Evolutionary conservation across 2,797 vertebrate genomes (phyloP).

Genomic region (Propithecus deckenii): DNA sequence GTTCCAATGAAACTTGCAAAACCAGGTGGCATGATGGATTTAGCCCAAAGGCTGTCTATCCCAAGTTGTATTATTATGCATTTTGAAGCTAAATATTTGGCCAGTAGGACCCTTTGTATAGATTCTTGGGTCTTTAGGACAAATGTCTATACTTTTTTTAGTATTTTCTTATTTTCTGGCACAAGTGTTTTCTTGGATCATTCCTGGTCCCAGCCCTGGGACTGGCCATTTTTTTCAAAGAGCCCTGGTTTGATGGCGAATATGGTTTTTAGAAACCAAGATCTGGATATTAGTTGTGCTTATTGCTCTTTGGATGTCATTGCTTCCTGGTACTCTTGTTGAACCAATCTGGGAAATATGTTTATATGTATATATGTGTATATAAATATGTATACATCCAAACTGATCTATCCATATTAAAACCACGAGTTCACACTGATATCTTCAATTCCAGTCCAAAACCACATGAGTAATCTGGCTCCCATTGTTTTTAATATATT

Average conservation of each 20-base stretch:
- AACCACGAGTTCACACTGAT: not conserved
- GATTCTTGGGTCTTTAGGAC: not conserved
- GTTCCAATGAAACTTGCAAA: not conserved
- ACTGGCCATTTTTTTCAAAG: not conserved
- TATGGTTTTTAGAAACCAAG: not conserved
- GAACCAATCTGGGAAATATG: not conserved
- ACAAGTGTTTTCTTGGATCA: not conserved
- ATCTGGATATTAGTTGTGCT: not conserved
- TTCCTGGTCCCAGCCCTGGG: not conserved
- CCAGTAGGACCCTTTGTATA: not conserved
- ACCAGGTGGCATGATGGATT: too few species aligned
- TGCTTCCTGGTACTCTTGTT: not conserved
- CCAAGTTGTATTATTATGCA: not conserved
- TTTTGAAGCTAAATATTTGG: not conserved
- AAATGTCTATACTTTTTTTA: not conserved
- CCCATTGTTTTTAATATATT: not conserved
- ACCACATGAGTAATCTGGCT: not conserved
- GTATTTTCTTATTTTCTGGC: not conserved
- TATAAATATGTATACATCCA: not conserved
- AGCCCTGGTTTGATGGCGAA: not conserved
- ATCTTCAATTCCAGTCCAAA: not conserved
- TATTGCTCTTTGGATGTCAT: not conserved
- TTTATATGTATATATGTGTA: not conserved
- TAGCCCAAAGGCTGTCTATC: not conserved
- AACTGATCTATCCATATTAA: not conserved